Base-by-base conservation (phyloP, 2,888 invertebrate species). In the Petrolisthes manimaculis region DNA sequence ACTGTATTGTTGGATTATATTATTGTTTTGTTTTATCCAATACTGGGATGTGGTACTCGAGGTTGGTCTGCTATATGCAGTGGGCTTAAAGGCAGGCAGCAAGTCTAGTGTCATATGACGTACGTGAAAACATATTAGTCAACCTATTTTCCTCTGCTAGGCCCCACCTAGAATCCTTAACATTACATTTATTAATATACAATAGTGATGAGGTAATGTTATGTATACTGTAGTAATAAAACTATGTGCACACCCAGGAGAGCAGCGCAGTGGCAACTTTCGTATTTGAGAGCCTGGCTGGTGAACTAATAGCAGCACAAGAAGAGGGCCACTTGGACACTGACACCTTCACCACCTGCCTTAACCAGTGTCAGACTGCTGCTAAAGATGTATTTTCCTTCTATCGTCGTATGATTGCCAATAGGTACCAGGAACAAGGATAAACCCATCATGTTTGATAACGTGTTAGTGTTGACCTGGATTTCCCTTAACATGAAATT, bases 351-450 rank as follows among this genome's bases (percentile, higher is more conserved):
- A 94, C 95, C 90, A 95, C 95, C 91, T 95, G 96, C 0, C 92
- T 96, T 91, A 94, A 94, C 86, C 94, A 95, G 90, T 95, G 96
- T 92, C 95, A 95, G 89, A 93, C 94, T 71, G 95, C 95, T 81
- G 95, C 95, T 93, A 94, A 94, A 89, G 93, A 95, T 83, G 94
- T 97, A 67, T 97, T 97, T 93, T 93, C 94, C 67, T 97, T 96
- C 94, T 97, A 96, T 93, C 94, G 95, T 92, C 69, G 81, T n/a
- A 67, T 69, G n/a, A 80, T 88, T n/a, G 86, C 88, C 67, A 51
- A 54, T 21, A 67, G 69, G 18, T 82, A 82, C 53, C 82, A 69
- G 69, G 69, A 82, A 8, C 67, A 82, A 8, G 6, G 1, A 79
- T 53, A 79, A 55, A 79, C 37, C 37, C 37, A 37, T 37, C 1